Percentiles rank a stretch among this genome's conserved stretches.
phyloP scores from a whole-genome alignment of 2,113 vertebrate genomes.

The Dasyprocta punctata region DNA sequence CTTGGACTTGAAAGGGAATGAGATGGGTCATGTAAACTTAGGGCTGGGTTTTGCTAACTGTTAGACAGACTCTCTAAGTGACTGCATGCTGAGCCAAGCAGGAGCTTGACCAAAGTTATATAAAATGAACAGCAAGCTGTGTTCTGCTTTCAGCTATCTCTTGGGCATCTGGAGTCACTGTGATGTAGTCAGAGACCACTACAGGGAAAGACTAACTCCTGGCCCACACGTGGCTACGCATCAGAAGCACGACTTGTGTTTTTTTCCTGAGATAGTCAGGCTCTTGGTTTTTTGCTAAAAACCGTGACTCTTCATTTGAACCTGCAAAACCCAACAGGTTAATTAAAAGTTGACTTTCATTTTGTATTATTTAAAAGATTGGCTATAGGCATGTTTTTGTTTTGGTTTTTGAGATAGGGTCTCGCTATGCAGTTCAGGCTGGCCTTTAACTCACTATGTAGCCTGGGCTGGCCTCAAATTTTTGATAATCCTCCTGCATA shows the following conservation, averaged over 20 bases:
- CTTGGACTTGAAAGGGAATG: not conserved
- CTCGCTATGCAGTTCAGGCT: not conserved
- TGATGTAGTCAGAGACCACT: not conserved
- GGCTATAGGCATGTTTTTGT: not conserved
- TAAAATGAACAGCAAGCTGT: not conserved
- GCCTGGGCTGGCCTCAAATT: not conserved
- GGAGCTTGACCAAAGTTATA: not conserved
- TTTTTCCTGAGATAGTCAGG: not conserved
- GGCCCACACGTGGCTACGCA: not conserved
- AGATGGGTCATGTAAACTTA: not conserved
- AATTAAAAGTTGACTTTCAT: not conserved
- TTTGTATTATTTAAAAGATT: not conserved
- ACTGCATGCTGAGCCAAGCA: not conserved
- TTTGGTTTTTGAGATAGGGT: not conserved
- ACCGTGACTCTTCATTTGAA: not conserved
- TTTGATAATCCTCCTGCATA: not conserved
- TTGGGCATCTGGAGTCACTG: not conserved
- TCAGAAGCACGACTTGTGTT: not conserved
- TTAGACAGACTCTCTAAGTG: not conserved
- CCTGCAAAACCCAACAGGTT: not conserved
- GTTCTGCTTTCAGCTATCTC: not conserved
- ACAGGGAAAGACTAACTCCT: not conserved
- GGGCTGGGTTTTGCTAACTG: not conserved
- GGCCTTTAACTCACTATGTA: not conserved
- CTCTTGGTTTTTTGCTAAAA: not conserved